A percentile compares a stretch with the other conserved stretches of the same genome.
phyloP scores from a whole-genome alignment of 2,797 vertebrate species.

The Sebastes hubbsi region DNA sequence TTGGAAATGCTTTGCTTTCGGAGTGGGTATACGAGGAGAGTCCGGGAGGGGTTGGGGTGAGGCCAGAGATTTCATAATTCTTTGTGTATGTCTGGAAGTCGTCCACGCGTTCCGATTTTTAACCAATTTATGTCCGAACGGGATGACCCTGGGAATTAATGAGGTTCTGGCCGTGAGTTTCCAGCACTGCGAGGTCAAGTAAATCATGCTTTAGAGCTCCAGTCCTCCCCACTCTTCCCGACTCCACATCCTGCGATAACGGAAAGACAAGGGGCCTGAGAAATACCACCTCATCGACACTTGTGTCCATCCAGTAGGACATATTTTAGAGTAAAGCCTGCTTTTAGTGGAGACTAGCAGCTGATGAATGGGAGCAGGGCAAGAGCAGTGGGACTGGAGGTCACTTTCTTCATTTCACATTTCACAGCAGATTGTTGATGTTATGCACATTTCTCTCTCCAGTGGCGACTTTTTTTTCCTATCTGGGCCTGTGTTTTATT shows the following conservation, averaged over 20 bases:
- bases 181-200: constrained; percentile 93
- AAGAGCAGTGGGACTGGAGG: constrained; percentile 86
- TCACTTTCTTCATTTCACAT: constrained; percentile 85
- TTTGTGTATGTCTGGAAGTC: constrained; percentile 95
- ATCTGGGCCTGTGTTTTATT: constrained; percentile 61
- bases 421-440: constrained; percentile 77
- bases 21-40: constrained; percentile 76
- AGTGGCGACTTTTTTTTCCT: constrained; percentile 64
- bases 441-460: constrained; percentile 79
- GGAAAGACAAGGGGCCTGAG: constrained; percentile 88
- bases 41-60: constrained; percentile 71
- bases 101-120: constrained; percentile 89
- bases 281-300: constrained; percentile 93
- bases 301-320: constrained; percentile 88
- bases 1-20: constrained; percentile 90
- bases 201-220: constrained; percentile 93
- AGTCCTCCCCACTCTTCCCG: constrained; percentile 77
- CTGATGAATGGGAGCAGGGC: constrained; percentile 92
- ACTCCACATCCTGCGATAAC: constrained; percentile 91
- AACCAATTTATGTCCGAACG: constrained; percentile 97
- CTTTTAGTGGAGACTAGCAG: constrained; percentile 92
- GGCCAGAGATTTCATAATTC: constrained; percentile 96
- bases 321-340: constrained; percentile 91
- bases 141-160: constrained; percentile 98
- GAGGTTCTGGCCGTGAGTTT: constrained; percentile 92